Base-by-base conservation (phyloP, 2,113 vertebrate species). In the Corydoras sp. region DNA sequence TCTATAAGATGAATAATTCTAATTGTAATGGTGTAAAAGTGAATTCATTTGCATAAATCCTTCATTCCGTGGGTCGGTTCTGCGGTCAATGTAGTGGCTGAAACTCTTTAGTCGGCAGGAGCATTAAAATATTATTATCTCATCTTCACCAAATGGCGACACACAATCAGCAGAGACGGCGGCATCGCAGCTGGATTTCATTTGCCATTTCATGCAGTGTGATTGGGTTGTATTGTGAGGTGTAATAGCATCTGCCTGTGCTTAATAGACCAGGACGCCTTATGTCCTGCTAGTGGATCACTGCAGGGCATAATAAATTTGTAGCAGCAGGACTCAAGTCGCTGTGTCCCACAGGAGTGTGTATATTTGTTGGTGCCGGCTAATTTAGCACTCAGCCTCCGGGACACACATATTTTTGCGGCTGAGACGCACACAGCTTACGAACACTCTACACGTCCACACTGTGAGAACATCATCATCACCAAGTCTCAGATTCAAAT, bases 341-440 rank as follows among this genome's bases (percentile, higher is more conserved):
- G 12, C 58, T 49, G 14, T 9, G 75, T 85, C 83, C 76, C 69
- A 43, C 8, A 81, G 83, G 81, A 81, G 31, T 66, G 64, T 48
- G 56, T 81, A 50, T 76, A 75, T 86, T 85, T 81, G 81, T 82
- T 82, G 78, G 76, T 10, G 71, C 60, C 82, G 81, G 69, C 77
- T 81, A 74, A 84, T 83, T 79, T 77, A 84, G 71, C 31, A 58
- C 10, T 55, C 61, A 61, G 69, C 72, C 75, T 56, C 31, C 68
- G 77, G 58, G 30, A 43, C 35, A 24, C 51, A 55, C 61, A 10
- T 56, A n/a, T 60, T 8, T 5, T 4, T 81, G 76, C 75, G 65
- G 29, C 59, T 31, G 5, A 24, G 18, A 24, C 18, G 24, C 11
- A 15, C 30, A 18, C 55, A 72, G 18, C 59, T 72, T 75, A 81